These are phyloP conservation scores for Ophioninae sp. DNA, from an alignment of 2,888 invertebrate genomes.

Conservation along the genomic window DNA sequence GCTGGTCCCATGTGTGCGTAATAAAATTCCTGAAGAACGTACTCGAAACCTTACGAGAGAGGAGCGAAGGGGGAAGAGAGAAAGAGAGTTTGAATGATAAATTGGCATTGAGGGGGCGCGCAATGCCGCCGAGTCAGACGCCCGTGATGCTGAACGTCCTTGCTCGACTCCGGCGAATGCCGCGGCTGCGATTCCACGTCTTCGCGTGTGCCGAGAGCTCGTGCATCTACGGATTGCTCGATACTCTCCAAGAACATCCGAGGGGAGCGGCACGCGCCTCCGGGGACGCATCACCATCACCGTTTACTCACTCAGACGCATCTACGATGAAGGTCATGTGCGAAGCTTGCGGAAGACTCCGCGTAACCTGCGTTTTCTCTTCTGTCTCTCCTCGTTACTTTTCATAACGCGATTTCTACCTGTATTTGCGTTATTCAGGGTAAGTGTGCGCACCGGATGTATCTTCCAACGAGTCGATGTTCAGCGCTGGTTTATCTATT, in stretches of 20 bases:
- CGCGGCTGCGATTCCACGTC: slow-evolving; percentile 13
- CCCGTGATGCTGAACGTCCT: slow-evolving; percentile 43
- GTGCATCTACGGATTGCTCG: neutral
- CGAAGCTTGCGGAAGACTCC: slow-evolving; percentile 16
- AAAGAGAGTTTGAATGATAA: slow-evolving; percentile 41
- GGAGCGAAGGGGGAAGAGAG: slow-evolving; percentile 1
- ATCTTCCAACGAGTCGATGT: too few relatives aligned
- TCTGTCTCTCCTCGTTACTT: neutral
- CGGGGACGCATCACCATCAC: slow-evolving; percentile 27
- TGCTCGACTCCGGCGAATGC: slow-evolving; percentile 53
- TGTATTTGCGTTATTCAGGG: too few relatives aligned
- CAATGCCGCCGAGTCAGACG: slow-evolving; percentile 30
- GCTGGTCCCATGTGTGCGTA: neutral
- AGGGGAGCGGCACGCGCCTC: slow-evolving; percentile 51
- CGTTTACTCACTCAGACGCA: slow-evolving; percentile 16
- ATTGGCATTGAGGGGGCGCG: slow-evolving; percentile 21
- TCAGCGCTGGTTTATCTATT: too few relatives aligned
- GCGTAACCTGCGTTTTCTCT: neutral
- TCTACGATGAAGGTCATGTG: slow-evolving; percentile 36
- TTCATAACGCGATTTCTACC: neutral
- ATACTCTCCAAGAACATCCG: slow-evolving; percentile 16
- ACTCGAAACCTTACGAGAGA: neutral
- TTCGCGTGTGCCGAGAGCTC: neutral
- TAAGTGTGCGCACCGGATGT: too few relatives aligned
- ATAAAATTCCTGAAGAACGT: slow-evolving; percentile 38